These are phyloP conservation scores for Orthosia gothica DNA, from an alignment of 2,888 invertebrate species.

Conservation along the genomic window DNA sequence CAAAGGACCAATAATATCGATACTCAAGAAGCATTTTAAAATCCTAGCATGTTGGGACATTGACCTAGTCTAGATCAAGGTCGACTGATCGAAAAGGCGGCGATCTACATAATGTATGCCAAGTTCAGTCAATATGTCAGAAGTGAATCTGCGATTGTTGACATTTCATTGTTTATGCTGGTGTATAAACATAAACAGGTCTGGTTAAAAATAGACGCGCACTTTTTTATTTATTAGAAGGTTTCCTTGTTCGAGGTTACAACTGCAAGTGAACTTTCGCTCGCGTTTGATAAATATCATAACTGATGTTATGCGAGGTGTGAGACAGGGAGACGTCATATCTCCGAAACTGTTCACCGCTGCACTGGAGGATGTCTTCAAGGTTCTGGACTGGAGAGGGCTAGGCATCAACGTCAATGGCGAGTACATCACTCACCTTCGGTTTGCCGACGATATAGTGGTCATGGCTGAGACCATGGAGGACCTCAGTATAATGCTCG, in stretches of 20 bases:
- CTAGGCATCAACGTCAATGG: no score
- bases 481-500: no score
- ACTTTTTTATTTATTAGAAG: background rate
- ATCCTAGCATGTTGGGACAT: slow-evolving; percentile 40
- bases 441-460: no score
- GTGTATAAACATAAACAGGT: no score
- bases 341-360: no score
- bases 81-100: slow-evolving; percentile 18
- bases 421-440: no score
- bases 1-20: slow-evolving; percentile 27
- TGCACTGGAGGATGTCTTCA: no score
- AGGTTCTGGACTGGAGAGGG: no score
- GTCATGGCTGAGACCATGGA: no score
- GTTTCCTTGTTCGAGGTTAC: no score
- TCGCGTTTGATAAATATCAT: background rate
- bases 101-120: slow-evolving; percentile 39
- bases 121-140: slow-evolving; percentile 49
- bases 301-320: background rate
- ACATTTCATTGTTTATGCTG: slow-evolving; percentile 28
- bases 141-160: slow-evolving; percentile 29
- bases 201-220: background rate
- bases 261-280: background rate
- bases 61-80: slow-evolving; percentile 58
- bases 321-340: no score
- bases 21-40: slow-evolving; percentile 28